Conservation (phyloP, 2,113 vertebrate species). For the Brachyhypopomus gauderio region DNA sequence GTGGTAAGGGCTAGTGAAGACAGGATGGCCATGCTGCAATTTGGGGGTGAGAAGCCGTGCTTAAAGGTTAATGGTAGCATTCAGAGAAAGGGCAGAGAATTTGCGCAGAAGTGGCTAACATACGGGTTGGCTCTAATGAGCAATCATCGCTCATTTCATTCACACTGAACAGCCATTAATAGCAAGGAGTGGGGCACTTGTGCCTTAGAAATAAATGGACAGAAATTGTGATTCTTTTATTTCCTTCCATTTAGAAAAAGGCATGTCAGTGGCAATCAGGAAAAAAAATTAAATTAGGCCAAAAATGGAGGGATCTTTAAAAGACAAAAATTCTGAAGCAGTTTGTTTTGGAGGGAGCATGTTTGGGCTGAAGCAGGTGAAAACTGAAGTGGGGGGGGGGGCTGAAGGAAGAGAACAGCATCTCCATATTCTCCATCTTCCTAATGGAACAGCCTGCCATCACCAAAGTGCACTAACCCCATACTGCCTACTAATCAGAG, state of each 20-base stretch:
- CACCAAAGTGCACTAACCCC: conserved; percentile 64
- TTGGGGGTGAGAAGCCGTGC: conserved; percentile 2
- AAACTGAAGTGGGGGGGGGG: background rate
- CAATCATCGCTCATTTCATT: conserved; percentile 1
- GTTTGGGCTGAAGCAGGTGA: background rate
- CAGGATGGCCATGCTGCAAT: background rate
- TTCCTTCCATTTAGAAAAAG: background rate
- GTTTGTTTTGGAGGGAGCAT: background rate
- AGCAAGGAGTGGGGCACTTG: background rate
- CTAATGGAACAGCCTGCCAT: conserved; percentile 67
- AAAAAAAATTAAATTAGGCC: background rate
- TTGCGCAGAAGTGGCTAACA: background rate
- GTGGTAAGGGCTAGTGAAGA: background rate
- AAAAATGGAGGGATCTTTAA: background rate
- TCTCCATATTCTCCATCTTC: conserved; percentile 68
- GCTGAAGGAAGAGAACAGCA: conserved; percentile 31
- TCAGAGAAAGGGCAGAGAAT: conserved; percentile 11
- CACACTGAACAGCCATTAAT: background rate
- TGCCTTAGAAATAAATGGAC: background rate
- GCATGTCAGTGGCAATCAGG: background rate
- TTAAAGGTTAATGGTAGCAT: background rate
- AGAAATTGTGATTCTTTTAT: background rate
- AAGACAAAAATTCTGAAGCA: background rate
- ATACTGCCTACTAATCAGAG: conserved; percentile 62
- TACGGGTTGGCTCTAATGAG: background rate